Evolutionary conservation across 2,888 invertebrate species (phyloP).

Genomic region (Saturnia japonica): DNA sequence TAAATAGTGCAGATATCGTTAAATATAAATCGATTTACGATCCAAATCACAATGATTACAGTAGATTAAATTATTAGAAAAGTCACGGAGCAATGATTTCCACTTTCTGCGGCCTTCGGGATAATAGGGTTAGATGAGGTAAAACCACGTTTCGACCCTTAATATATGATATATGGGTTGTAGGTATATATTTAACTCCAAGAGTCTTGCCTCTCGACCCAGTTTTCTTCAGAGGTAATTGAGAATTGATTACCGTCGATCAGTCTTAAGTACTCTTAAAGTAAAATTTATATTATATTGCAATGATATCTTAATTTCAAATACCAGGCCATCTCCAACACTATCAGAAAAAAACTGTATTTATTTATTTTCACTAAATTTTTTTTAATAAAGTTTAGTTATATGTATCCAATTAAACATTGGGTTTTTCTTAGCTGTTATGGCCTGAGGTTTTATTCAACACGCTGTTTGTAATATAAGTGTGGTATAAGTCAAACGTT

Average conservation of each 20-base stretch:
- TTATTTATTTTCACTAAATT: no score
- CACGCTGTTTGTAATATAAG: no score
- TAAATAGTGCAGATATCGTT: slow-evolving; percentile 1
- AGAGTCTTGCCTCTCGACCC: slow-evolving; percentile 33
- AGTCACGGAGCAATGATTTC: background rate
- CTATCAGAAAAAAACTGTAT: no score
- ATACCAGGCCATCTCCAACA: no score
- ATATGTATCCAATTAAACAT: no score
- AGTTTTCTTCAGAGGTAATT: slow-evolving; percentile 47
- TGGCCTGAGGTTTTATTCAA: no score
- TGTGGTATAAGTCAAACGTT: no score
- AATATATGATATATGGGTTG: background rate
- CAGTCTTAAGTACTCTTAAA: slow-evolving; percentile 57
- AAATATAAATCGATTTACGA: background rate
- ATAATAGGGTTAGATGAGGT: background rate
- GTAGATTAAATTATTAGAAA: background rate
- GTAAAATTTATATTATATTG: slow-evolving; percentile 21
- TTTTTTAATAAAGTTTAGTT: no score
- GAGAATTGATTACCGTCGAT: slow-evolving; percentile 59
- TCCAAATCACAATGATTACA: background rate
- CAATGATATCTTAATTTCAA: background rate
- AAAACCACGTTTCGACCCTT: background rate
- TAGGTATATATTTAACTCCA: slow-evolving; percentile 18
- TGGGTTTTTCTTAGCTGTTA: no score
- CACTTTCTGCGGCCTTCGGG: background rate